Evolutionary conservation across 2,888 invertebrate genomes (phyloP), one percentile per base, ranked within the genome.

Genomic region (Drosophila glabriapex): DNA sequence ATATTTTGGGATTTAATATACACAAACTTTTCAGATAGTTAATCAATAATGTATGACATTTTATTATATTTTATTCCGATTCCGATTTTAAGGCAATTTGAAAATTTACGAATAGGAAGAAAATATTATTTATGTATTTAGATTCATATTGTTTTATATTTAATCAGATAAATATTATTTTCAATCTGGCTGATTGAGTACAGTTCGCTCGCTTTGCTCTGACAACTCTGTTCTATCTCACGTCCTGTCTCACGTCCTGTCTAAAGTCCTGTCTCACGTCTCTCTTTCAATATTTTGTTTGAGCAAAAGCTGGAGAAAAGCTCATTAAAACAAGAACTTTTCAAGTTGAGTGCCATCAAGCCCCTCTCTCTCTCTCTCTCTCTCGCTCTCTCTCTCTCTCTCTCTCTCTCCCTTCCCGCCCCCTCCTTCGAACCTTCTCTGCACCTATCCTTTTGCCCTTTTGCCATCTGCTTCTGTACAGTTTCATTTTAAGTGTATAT

Each of bases 291-390:
- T 53, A 46, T 58, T 46, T 43, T 62, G 37, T 68, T 63, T 28
- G 9, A 50, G 68, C 65, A 60, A 72, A 71, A 63, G 68, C 65
- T 67, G 72, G 72, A 72, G 72, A 72, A 78, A 80, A 76, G 77
- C 80, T 78, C 80, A 78, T 78, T 80, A 78, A 76, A 78, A 66
- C 59, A 49, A 49, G 64, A 79, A 70, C 60, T 67, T 64, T 55
- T 69, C 31, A 52, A 58, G 43, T 61, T 46, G 43, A 74, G 68
- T 68, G 58, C 49, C 58, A 60, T n/a, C 19, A 31, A 31, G 35
- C 31, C 14, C 43, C 33, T 33, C 33, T 33, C 16, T 2, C 16
- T 16, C 31, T 7, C 35, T 25, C 25, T 25, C 25, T 25, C 25
- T 25, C 25, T 25, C 1, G n/a, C n/a, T n/a, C n/a, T n/a, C 33